Conservation (phyloP, 2,888 invertebrate genomes). For the Ormyrus nitidulus region DNA sequence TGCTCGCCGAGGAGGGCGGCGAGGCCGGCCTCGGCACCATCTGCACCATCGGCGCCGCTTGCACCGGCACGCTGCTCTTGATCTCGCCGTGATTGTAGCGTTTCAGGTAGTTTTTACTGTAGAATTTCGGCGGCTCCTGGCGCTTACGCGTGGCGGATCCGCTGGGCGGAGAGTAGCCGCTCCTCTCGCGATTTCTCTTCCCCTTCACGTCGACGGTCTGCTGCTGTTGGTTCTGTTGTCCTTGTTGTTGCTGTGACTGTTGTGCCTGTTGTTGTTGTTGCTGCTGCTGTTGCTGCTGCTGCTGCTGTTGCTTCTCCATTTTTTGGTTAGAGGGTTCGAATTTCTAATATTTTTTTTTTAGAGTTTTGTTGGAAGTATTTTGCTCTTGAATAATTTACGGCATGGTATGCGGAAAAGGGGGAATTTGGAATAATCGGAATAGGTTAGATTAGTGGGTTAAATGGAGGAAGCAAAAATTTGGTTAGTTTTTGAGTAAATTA, state of each 20-base stretch:
- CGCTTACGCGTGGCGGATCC: constrained; percentile 18
- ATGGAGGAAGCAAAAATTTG: neutral
- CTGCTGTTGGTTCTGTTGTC: neutral
- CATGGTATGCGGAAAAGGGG: neutral
- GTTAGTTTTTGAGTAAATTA: constrained; percentile 1
- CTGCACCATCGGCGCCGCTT: neutral
- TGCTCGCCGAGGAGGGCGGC: constrained; percentile 16
- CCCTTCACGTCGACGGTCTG: neutral
- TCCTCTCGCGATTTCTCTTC: too few relatives aligned
- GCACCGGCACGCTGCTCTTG: neutral
- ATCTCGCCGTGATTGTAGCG: constrained; percentile 53
- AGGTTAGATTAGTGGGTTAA: neutral
- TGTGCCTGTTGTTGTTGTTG: constrained; percentile 18
- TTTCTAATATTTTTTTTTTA: too few relatives aligned
- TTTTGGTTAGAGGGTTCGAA: neutral
- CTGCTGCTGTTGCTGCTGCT: neutral
- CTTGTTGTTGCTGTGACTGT: neutral
- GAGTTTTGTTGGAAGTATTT: too few relatives aligned
- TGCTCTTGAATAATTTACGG: neutral
- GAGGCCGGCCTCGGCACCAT: neutral
- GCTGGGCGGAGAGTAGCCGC: neutral
- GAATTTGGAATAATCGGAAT: neutral
- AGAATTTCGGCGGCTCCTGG: constrained; percentile 53
- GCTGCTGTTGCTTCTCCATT: constrained; percentile 48
- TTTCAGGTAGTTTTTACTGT: constrained; percentile 52